Evolutionary conservation across 2,888 invertebrate species (phyloP), one percentile per base, ranked within the genome.

Genomic region (Pristionchus entomophagus): DNA sequence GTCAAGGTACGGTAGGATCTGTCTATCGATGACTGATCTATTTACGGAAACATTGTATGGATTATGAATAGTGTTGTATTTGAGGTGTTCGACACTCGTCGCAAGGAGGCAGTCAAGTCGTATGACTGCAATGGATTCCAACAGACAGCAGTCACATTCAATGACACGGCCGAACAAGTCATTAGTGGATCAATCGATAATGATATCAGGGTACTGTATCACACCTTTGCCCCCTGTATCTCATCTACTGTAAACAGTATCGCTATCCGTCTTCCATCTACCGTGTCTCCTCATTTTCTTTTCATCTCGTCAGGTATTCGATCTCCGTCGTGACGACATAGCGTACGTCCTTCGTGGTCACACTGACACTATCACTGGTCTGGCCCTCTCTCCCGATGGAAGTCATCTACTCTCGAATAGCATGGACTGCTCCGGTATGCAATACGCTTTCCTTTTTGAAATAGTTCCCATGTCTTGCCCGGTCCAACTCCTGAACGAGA

Each of bases 131-230:
- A 94, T 41, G 95, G 87, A 26, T 93, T 89, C 84, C 94, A 94
- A 89, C 94, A 97, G 19, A 97, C 97, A 0, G 95, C 97, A 0
- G 97, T 97, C 0, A 95, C 97, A 19, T 99, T 99, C 94, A 98
- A 96, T 92, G 99, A 99, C 92, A 98, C 97, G 0, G 96, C 97
- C 0, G 99, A 99, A 92, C 97, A 97, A 94, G 96, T 99, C 4
- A 96, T 99, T 88, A 96, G 96, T 8, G 97, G 97, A 0, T 99
- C 99, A 6, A 96, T 99, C 86, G 99, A 99, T 94, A 99, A 99
- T 94, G 97, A 97, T 88, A 96, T 99, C 14, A 98, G 98, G 95
- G 95, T 95, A 89, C 87, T 88, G 45, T 56, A 56, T n/a, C n/a
- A n/a, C n/a, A n/a, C n/a, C n/a, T n/a, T n/a, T n/a, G n/a, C n/a